Percentiles rank a stretch among this genome's conserved stretches.
phyloP scores from a whole-genome alignment of 2,888 invertebrate genomes.

The Eremobia ochroleuca region DNA sequence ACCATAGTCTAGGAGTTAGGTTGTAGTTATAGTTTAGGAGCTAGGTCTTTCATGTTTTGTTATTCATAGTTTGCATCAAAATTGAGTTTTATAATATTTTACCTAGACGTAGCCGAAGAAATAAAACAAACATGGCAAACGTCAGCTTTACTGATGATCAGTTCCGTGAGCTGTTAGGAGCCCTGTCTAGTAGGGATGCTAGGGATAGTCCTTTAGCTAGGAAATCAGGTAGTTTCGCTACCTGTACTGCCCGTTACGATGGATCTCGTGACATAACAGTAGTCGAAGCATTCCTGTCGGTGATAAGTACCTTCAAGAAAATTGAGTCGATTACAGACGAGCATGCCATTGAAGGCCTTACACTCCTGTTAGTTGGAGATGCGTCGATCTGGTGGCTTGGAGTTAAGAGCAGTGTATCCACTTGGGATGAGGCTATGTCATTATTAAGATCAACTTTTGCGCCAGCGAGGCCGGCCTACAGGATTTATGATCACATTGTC shows the following conservation, averaged over 20 bases:
- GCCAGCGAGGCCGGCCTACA: slow-evolving; percentile 24
- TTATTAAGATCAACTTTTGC: slow-evolving; percentile 13
- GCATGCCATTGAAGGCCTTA: slow-evolving; percentile 23
- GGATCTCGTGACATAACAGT: slow-evolving; percentile 3
- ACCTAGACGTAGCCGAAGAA: slow-evolving; percentile 27
- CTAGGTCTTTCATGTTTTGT: neutral
- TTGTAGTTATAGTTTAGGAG: neutral
- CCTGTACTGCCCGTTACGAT: slow-evolving; percentile 15
- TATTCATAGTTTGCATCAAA: neutral
- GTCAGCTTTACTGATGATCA: slow-evolving; percentile 32
- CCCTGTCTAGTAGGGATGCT: neutral
- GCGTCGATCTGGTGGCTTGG: slow-evolving; percentile 27
- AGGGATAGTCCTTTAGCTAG: neutral
- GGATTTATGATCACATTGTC: slow-evolving; percentile 8
- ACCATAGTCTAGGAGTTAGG: no score
- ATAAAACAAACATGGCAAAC: slow-evolving; percentile 18
- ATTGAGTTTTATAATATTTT: slow-evolving; percentile 1
- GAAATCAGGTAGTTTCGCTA: slow-evolving; percentile 10
- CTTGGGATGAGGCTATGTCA: neutral
- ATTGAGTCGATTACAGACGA: slow-evolving; percentile 16
- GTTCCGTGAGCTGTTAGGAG: slow-evolving; percentile 16
- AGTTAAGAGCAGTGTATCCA: neutral
- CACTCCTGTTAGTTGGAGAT: slow-evolving; percentile 4
- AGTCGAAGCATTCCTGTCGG: slow-evolving; percentile 23
- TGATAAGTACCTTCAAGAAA: neutral